A percentile compares a stretch with the other conserved stretches of the same genome.
Conservation (phyloP, 2,797 vertebrate genomes). For the Coendou prehensilis region DNA sequence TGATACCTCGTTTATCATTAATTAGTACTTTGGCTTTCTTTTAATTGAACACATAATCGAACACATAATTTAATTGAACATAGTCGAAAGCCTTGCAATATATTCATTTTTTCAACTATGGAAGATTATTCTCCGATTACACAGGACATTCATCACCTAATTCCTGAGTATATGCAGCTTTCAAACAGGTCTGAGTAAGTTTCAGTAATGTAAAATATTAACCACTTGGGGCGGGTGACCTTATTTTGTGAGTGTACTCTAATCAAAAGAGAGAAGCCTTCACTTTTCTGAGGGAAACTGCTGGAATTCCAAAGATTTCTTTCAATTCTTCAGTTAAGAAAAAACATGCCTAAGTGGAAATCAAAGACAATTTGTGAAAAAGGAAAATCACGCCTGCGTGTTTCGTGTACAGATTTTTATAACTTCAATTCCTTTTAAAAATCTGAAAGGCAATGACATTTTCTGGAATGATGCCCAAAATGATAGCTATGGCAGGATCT, state of each 20-base stretch:
- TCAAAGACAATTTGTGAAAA: not conserved
- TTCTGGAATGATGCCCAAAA: not conserved
- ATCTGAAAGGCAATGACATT: not conserved
- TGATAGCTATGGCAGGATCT: not conserved
- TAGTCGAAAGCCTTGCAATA: not conserved
- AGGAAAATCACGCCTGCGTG: not conserved
- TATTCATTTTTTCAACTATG: not conserved
- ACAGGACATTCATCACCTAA: not conserved
- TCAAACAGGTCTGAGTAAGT: not conserved
- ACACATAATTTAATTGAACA: not conserved
- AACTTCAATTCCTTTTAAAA: not conserved
- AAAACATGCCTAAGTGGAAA: slow-evolving; percentile 1
- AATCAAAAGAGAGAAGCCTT: slow-evolving; percentile 16
- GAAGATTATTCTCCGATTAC: not conserved
- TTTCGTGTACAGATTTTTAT: not conserved
- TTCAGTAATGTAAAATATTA: not conserved
- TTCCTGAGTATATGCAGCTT: not conserved
- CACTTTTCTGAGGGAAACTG: slow-evolving; percentile 18
- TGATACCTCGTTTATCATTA: not conserved
- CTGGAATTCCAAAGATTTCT: not conserved
- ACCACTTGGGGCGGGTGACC: not conserved
- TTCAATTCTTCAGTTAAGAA: slow-evolving; percentile 27
- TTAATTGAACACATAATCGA: not conserved
- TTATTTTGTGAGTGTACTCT: not conserved
- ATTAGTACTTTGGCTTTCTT: not conserved